Percentiles rank a stretch among this genome's conserved stretches.
These are phyloP conservation scores for Parnassius glacialis DNA, from an alignment of 2,888 invertebrate genomes.

Conservation along the genomic window DNA sequence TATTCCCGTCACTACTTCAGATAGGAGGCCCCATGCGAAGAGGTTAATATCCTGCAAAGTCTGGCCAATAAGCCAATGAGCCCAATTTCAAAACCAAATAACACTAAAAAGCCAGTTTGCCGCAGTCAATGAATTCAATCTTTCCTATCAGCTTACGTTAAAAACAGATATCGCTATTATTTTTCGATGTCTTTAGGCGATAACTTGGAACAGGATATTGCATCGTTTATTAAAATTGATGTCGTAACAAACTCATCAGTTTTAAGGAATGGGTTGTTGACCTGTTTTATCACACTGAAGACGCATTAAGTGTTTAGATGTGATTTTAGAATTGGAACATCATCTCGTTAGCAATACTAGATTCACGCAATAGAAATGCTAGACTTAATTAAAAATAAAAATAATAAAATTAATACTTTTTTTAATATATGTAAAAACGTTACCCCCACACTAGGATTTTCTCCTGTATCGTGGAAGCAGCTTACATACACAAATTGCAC, in stretches of 20 bases:
- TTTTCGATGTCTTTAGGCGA: conserved; percentile 6
- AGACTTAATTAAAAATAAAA: not conserved
- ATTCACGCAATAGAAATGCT: conserved; percentile 4
- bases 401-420: too few species aligned
- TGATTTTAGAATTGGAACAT: conserved; percentile 10
- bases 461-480: too few species aligned
- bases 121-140: conserved; percentile 39
- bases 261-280: conserved; percentile 24
- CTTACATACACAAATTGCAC: too few species aligned
- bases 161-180: conserved; percentile 27
- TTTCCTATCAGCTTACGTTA: conserved; percentile 30
- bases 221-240: conserved; percentile 15
- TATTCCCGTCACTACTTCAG: conserved; percentile 20
- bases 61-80: conserved; percentile 55
- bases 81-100: conserved; percentile 51
- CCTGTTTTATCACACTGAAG: conserved; percentile 19
- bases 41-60: conserved; percentile 71
- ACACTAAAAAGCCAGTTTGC: conserved; percentile 55
- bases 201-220: conserved; percentile 24
- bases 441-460: too few species aligned
- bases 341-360: conserved; percentile 10
- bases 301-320: conserved; percentile 13
- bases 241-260: conserved; percentile 19
- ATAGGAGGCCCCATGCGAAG: conserved; percentile 26
- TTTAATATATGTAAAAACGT: too few species aligned